Percentiles rank a stretch among this genome's conserved stretches.
Conservation (phyloP, 2,797 vertebrate species). For the Leptodactylus fallax region DNA sequence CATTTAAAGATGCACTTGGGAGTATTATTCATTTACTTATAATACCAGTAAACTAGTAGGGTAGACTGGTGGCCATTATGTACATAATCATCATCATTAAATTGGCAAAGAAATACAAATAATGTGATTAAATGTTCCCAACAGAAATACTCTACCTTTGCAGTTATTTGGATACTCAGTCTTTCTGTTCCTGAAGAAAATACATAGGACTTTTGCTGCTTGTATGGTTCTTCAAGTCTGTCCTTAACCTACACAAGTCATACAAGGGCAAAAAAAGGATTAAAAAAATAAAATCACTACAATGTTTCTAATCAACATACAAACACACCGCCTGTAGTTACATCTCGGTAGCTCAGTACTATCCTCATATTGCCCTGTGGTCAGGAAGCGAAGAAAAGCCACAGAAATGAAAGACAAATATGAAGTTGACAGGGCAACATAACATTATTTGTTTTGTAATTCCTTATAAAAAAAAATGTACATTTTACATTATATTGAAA, state of each 20-base stretch:
- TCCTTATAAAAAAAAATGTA: background rate
- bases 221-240: conserved; percentile 59
- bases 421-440: background rate
- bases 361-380: background rate
- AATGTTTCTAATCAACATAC: background rate
- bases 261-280: conserved; percentile 33
- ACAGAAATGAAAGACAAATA: no score
- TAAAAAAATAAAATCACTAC: background rate
- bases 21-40: no score
- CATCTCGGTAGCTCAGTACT: background rate
- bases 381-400: background rate
- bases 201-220: conserved; percentile 62
- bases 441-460: background rate
- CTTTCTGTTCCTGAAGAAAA: conserved; percentile 67
- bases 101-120: background rate
- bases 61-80: no score
- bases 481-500: background rate
- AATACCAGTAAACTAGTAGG: no score
- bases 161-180: conserved; percentile 37
- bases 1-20: no score
- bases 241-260: conserved; percentile 52
- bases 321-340: background rate
- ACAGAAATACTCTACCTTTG: conserved; percentile 63
- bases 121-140: background rate
- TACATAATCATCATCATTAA: no score